phyloP scores from a whole-genome alignment of 1,140 invertebrate genomes.

The Nasonia vitripennis region DNA sequence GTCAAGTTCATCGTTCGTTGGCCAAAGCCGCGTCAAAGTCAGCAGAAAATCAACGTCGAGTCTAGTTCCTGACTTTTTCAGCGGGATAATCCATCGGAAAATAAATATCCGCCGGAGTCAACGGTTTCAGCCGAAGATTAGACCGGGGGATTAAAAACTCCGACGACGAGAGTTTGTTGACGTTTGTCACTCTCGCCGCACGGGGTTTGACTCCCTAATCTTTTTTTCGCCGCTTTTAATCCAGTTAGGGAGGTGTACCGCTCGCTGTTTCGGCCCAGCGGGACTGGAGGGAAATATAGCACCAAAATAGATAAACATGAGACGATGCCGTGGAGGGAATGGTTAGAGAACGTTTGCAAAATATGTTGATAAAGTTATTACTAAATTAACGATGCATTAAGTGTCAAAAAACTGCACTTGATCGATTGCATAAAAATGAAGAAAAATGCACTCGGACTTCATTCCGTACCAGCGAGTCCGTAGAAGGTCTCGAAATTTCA shows the following conservation, averaged over 20 bases:
- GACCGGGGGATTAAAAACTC: conserved; percentile 23
- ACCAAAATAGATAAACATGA: neutral
- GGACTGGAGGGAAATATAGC: neutral
- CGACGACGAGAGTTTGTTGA: neutral
- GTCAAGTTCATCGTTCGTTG: conserved; percentile 8
- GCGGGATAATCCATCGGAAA: conserved; percentile 59
- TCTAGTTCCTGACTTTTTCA: conserved; percentile 61
- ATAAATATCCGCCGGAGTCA: conserved; percentile 55
- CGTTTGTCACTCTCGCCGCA: neutral
- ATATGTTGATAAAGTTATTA: too few relatives aligned
- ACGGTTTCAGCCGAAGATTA: conserved; percentile 29
- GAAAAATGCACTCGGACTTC: neutral
- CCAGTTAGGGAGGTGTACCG: conserved; percentile 2
- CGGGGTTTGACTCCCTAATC: conserved; percentile 14
- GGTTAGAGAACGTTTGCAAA: too few relatives aligned
- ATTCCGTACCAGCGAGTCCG: neutral
- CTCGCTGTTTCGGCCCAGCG: neutral
- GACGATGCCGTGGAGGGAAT: too few relatives aligned
- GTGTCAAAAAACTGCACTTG: neutral
- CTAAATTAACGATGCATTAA: too few relatives aligned
- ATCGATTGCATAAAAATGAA: neutral
- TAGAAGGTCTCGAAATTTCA: conserved; percentile 1
- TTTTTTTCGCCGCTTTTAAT: conserved; percentile 14
- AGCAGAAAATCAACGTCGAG: conserved; percentile 4
- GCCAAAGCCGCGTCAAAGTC: neutral